Conservation (phyloP, 2,113 vertebrate species). For the Leptobrachium ailaonicum region DNA sequence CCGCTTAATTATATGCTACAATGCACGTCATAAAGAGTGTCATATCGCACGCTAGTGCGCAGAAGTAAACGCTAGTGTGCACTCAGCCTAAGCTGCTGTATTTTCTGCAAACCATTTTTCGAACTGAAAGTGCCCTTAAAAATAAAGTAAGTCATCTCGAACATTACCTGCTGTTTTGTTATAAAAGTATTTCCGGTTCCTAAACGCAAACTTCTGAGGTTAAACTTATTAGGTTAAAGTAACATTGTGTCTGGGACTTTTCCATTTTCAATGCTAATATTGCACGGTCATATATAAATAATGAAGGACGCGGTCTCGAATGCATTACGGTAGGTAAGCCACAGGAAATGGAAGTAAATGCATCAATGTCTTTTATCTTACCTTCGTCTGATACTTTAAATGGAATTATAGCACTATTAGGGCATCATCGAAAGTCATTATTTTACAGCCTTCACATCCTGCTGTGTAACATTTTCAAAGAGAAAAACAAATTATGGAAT, state of each 20-base stretch:
- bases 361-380: conserved; percentile 22
- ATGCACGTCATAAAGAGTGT: too few species aligned
- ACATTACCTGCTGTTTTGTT: not conserved
- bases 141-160: too few species aligned
- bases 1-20: too few species aligned
- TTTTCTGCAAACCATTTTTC: too few species aligned
- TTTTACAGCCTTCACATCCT: not conserved
- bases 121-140: too few species aligned
- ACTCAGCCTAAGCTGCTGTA: too few species aligned
- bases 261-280: conserved; percentile 8
- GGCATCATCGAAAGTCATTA: conserved; percentile 3
- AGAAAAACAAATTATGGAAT: too few species aligned
- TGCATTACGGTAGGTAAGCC: conserved; percentile 22
- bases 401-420: conserved; percentile 9
- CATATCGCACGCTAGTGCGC: too few species aligned
- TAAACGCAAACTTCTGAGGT: conserved; percentile 17
- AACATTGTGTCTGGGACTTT: conserved; percentile 1
- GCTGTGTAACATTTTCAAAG: conserved; percentile 62
- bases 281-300: conserved; percentile 34
- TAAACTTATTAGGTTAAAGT: conserved; percentile 23
- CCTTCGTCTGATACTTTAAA: not conserved
- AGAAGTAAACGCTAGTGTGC: too few species aligned
- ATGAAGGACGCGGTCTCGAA: conserved; percentile 19
- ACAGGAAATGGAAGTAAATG: conserved; percentile 41
- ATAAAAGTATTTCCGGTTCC: not conserved